These are phyloP conservation scores for Caerostris extrusa DNA, from an alignment of 1,140 invertebrate species.

Conservation along the genomic window DNA sequence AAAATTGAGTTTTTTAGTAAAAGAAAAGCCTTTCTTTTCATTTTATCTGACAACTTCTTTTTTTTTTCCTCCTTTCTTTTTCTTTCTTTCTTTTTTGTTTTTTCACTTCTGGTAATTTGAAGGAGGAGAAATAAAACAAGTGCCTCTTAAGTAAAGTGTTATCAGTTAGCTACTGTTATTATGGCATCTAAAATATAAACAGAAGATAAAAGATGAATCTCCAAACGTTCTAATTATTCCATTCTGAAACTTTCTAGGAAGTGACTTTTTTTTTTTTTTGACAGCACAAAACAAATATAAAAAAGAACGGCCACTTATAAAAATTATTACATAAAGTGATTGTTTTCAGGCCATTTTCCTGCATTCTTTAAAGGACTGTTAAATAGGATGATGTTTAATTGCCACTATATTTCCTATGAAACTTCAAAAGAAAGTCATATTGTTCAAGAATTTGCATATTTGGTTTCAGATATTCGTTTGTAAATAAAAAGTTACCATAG, in stretches of 20 bases:
- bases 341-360: neutral
- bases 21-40: neutral
- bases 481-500: too few species aligned
- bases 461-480: too few species aligned
- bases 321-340: neutral
- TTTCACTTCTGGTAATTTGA: neutral
- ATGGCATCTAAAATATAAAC: neutral
- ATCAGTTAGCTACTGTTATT: neutral
- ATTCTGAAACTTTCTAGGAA: neutral
- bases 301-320: neutral
- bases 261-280: neutral
- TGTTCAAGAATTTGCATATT: too few species aligned
- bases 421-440: too few species aligned
- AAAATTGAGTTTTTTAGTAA: neutral
- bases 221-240: neutral
- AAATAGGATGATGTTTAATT: too few species aligned
- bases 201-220: neutral
- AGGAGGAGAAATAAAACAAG: neutral
- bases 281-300: neutral
- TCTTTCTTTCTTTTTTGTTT: neutral
- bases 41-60: neutral
- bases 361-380: neutral
- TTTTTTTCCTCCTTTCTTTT: neutral
- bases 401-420: too few species aligned
- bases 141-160: neutral